phyloP scores from a whole-genome alignment of 2,113 vertebrate species.

The Motacilla tschutschensis region DNA sequence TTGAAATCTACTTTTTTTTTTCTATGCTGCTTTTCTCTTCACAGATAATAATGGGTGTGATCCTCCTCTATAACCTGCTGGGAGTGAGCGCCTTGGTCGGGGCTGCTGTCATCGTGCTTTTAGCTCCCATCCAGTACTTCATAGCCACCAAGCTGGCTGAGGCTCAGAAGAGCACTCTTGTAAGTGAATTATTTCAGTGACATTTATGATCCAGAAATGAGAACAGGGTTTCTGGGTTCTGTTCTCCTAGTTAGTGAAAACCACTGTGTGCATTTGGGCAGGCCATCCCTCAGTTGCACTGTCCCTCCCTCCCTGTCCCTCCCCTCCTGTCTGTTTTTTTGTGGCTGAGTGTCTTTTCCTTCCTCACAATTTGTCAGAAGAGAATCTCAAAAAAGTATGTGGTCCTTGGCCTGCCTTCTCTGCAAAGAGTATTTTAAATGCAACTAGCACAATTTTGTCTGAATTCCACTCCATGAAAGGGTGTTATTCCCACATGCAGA shows the following conservation, averaged over 20 bases:
- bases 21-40: not conserved
- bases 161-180: constrained; percentile 93
- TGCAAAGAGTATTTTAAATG: not conserved
- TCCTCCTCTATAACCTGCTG: constrained; percentile 87
- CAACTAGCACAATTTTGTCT: not conserved
- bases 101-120: constrained; percentile 88
- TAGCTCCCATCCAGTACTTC: constrained; percentile 94
- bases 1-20: not conserved
- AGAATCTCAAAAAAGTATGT: not conserved
- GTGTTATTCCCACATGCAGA: not conserved
- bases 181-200: constrained; percentile 64
- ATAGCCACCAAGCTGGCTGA: constrained; percentile 95
- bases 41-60: constrained; percentile 98
- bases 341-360: not conserved
- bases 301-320: not conserved
- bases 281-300: not conserved
- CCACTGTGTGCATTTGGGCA: not conserved
- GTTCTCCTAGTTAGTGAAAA: not conserved
- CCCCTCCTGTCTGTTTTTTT: not conserved
- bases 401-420: not conserved
- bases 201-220: not conserved
- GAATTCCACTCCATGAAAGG: not conserved
- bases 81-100: constrained; percentile 87
- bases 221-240: not conserved
- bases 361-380: not conserved